These are phyloP conservation scores for Podabrus alpinus DNA, from an alignment of 2,888 invertebrate genomes.

Conservation along the genomic window DNA sequence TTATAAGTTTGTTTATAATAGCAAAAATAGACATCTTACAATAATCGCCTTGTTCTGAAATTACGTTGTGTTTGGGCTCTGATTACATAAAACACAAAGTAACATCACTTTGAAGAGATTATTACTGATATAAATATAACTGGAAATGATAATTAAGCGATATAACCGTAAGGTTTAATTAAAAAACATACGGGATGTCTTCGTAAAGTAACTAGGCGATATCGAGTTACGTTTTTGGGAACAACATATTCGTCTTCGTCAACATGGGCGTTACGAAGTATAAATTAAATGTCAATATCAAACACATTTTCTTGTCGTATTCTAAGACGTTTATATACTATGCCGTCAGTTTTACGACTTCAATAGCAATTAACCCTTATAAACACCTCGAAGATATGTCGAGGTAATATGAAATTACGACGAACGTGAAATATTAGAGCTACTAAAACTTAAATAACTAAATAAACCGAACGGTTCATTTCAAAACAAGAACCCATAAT, in stretches of 20 bases:
- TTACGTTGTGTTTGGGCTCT: too few relatives aligned
- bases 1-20: neutral
- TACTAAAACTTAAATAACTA: neutral
- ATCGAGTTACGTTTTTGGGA: neutral
- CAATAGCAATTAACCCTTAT: neutral
- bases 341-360: neutral
- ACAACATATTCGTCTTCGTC: neutral
- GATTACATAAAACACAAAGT: neutral
- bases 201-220: neutral
- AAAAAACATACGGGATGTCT: neutral
- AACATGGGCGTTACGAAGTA: neutral
- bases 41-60: neutral
- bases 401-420: neutral
- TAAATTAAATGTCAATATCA: neutral
- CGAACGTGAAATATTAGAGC: neutral
- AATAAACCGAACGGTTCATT: neutral
- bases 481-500: neutral
- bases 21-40: neutral
- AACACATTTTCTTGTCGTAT: neutral
- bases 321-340: neutral
- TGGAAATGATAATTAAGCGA: neutral
- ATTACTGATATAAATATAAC: neutral
- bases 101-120: neutral
- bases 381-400: neutral
- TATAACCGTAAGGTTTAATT: neutral